Evolutionary conservation across 2,113 vertebrate genomes (phyloP), one percentile per base, ranked within the genome.

Genomic region (Leucoraja erinaceus): DNA sequence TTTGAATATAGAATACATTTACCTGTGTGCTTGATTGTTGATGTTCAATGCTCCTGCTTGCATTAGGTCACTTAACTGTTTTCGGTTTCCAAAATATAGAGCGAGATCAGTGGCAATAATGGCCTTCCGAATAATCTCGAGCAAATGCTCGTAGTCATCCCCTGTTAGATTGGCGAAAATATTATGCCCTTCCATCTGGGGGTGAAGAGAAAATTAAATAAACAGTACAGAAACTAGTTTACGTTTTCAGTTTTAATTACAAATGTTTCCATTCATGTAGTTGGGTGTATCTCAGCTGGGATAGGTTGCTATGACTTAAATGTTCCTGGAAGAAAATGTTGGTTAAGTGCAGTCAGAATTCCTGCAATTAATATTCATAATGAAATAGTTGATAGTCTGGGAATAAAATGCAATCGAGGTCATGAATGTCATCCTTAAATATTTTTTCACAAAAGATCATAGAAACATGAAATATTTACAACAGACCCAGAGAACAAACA

Each of bases 121-220:
- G 96, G 99, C 98, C 96, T 99, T 99, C 61, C 98, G 97, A 95
- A 99, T 99, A 95, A 99, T 99, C 96, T 99, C 99, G 18, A 99
- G 96, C 94, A 99, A 98, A 96, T 99, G 98, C 93, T 99, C 99
- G 18, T 99, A 99, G 94, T 99, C 98, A 0, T 95, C 97, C 97
- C 98, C 99, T 96, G 96, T 98, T 97, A 99, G 96, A 95, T 98
- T 98, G 96, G 98, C 98, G 97, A 99, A 99, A 97, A 99, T 98
- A 97, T 99, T 99, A 98, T 99, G 99, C 95, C 99, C 98, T 97
- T 99, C 99, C 98, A 99, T 96, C 99, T 99, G 97, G 95, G 96
- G 97, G 97, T 47, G 97, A 98, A 97, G 96, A 97, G 95, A 97
- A 95, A 98, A 94, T 96, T 94, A 96, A 96, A 96, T 97, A 96